Conservation (phyloP, 2,113 vertebrate genomes). For the Verasper variegatus region DNA sequence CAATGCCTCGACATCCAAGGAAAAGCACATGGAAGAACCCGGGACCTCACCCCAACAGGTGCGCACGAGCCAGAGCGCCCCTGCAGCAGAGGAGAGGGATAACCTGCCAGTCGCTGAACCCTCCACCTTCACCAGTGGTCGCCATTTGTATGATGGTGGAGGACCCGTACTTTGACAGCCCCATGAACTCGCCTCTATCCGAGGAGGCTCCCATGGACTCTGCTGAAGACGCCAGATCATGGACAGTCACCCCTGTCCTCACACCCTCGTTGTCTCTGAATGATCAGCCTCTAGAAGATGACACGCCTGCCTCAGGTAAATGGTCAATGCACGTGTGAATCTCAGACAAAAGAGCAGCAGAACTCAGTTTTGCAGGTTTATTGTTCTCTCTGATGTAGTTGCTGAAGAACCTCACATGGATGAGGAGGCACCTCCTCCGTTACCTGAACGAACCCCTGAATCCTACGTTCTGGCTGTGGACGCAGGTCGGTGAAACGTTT, state of each 20-base stretch:
- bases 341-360: not conserved
- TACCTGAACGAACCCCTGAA: constrained; percentile 92
- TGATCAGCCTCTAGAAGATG: constrained; percentile 33
- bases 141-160: constrained; percentile 77
- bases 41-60: not conserved
- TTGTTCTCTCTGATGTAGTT: not conserved
- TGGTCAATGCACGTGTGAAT: not conserved
- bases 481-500: constrained; percentile 67
- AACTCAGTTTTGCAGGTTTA: not conserved
- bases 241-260: constrained; percentile 21
- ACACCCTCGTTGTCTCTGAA: constrained; percentile 52
- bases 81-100: not conserved
- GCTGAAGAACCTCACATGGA: constrained; percentile 45
- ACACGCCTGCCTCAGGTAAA: not conserved
- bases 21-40: constrained; percentile 10
- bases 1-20: not conserved
- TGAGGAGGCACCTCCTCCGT: constrained; percentile 88
- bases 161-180: constrained; percentile 81
- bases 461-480: constrained; percentile 87
- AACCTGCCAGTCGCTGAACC: not conserved
- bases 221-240: not conserved
- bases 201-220: not conserved
- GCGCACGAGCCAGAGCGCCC: not conserved
- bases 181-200: constrained; percentile 15
- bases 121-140: not conserved